These are phyloP conservation scores for Cryptosula pallasiana DNA, from an alignment of 2,888 invertebrate species.

Conservation along the genomic window DNA sequence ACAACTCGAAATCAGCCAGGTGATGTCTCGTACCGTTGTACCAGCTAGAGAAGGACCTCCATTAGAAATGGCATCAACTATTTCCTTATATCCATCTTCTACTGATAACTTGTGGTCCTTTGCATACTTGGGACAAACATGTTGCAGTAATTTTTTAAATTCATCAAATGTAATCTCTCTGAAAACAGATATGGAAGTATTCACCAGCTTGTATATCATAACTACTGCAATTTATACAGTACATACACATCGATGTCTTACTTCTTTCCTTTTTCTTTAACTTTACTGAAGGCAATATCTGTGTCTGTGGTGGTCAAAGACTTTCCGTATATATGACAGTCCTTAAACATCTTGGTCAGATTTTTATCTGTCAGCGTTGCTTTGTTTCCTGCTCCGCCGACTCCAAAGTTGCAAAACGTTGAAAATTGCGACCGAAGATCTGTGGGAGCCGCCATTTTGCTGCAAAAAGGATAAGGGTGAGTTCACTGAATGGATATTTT, in stretches of 20 bases:
- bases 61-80: constrained; percentile 20
- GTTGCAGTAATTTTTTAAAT: constrained; percentile 7
- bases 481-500: no score
- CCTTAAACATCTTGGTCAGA: constrained; percentile 23
- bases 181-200: no score
- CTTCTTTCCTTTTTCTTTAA: constrained; percentile 16
- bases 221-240: no score
- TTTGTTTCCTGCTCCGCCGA: not conserved
- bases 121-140: constrained; percentile 14
- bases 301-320: constrained; percentile 12
- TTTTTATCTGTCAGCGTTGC: constrained; percentile 23
- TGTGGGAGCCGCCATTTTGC: not conserved
- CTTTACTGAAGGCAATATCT: constrained; percentile 24
- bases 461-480: no score
- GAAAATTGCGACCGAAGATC: constrained; percentile 2
- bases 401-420: constrained; percentile 25
- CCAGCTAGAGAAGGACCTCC: constrained; percentile 26
- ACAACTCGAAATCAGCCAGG: no score
- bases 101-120: not conserved
- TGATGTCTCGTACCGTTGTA: constrained; percentile 25
- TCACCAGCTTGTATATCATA: no score
- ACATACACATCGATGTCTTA: no score
- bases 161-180: constrained; percentile 19
- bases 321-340: constrained; percentile 21
- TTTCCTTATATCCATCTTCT: constrained; percentile 7